Base-by-base conservation (phyloP, 2,888 invertebrate genomes). In the Lasioglossum pauxillum region DNA sequence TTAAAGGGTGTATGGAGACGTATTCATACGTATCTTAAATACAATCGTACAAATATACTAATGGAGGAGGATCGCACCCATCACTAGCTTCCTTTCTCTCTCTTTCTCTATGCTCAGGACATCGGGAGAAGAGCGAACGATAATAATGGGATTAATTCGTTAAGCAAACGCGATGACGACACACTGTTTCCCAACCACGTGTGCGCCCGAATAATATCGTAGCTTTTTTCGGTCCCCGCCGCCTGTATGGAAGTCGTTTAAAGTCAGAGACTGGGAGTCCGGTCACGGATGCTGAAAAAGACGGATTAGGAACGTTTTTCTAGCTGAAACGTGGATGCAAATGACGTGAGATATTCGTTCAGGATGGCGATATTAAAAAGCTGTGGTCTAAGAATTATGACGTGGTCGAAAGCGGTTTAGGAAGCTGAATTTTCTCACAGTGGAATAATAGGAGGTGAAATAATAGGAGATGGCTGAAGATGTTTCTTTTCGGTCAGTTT, bases 101-200 rank as follows among this genome's bases (percentile, higher is more conserved):
- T 16, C 16, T 27, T 12, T 41, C 46, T 46, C 23, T n/a, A 41
- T 71, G 38, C 19, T 8, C 49, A 57, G 44, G 31, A 49, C 27
- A 80, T 88, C 72, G 12, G 53, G 82, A 74, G 53, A 72, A 77
- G 46, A 73, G 78, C 60, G 81, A 78, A 75, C 46, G 77, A 88
- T 89, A 90, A 85, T 90, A 90, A 91, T 84, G 88, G 89, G 89
- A 90, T 91, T 92, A 90, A 93, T 92, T 91, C 85, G 89, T 90
- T 87, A 72, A 84, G 80, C 88, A 87, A 79, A 77, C 80, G 79
- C 78, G 84, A 80, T 75, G 86, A 87, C 80, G 90, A 84, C 85
- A 83, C n/a, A 35, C 44, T 75, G 80, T 41, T 53, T 31, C 60
- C 64, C 27, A 10, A 60, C 80, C 79, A 80, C 78, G 82, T 84